Conservation (phyloP, 2,113 vertebrate species). For the Cyprinodon brontotheroides region DNA sequence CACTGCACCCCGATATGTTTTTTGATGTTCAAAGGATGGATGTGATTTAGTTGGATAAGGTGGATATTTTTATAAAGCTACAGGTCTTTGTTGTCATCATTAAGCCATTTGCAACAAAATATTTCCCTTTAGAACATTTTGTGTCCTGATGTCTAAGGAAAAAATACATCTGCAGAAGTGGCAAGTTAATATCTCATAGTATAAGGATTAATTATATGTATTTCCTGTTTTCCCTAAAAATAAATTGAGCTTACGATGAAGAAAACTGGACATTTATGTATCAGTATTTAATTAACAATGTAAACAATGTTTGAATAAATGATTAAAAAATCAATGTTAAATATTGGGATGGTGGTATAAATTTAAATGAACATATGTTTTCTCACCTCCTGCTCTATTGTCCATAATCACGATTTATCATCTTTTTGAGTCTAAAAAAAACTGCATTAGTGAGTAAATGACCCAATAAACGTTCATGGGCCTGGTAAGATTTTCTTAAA, state of each 20-base stretch:
- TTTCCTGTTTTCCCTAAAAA: too few species aligned
- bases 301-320: too few species aligned
- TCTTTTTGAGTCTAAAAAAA: too few species aligned
- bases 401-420: not conserved
- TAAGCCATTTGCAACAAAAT: not conserved
- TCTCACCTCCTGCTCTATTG: slow-evolving; percentile 18
- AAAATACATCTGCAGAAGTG: slow-evolving; percentile 3
- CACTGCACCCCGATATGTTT: too few species aligned
- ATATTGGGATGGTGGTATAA: not conserved
- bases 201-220: too few species aligned
- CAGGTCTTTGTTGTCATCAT: not conserved
- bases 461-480: too few species aligned
- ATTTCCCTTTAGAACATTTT: slow-evolving; percentile 6
- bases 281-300: too few species aligned
- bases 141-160: slow-evolving; percentile 23
- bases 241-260: not conserved
- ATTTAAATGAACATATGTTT: not conserved
- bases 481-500: too few species aligned
- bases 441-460: too few species aligned
- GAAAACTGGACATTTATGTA: not conserved
- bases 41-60: not conserved
- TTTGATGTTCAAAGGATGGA: too few species aligned
- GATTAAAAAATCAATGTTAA: not conserved
- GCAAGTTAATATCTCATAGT: slow-evolving; percentile 40
- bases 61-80: not conserved